Evolutionary conservation across 2,888 invertebrate species (phyloP), one percentile per base, ranked within the genome.

Genomic region (Chalcis sispes): DNA sequence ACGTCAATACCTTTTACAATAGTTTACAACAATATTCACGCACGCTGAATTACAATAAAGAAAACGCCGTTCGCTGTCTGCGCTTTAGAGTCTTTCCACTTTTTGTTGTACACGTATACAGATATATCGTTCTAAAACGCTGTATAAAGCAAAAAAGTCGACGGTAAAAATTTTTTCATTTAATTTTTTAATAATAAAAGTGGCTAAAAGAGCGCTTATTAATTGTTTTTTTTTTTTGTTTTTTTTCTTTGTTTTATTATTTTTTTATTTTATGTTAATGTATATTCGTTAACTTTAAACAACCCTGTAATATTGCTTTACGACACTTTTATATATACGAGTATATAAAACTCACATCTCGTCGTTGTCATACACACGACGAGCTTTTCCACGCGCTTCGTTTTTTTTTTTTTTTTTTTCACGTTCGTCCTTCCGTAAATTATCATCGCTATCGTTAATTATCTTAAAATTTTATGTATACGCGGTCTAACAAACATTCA

Each of bases 271-370:
- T n/a, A n/a, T 29, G 52, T 66, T 66, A 40, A 8, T 36, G 32
- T 20, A n/a, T 50, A 27, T 18, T 36, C 36, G 20, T 29, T 46
- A 50, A 50, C 54, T 50, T 75, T 50, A 56, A 69, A 64, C 23
- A 65, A 59, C 69, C 66, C 66, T 48, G 56, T 72, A 76, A 72
- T 72, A 76, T 76, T 72, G 72, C 62, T 72, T 76, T 76, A 72
- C 66, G 67, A 70, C 67, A 32, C 65, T 59, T 70, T 65, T 59
- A n/a, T n/a, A n/a, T n/a, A n/a, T n/a, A 70, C 46, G 56, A 40
- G 54, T 52, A 18, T 20, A 20, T 29, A 7, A 18, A 18, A 10
- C 7, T 18, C n/a, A 10, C 27, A 20, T 56, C 5, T 23, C 56
- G 18, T 18, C 64, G 29, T 42, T n/a, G n/a, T n/a, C n/a, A n/a